A percentile compares a stretch with the other conserved stretches of the same genome.
These are phyloP conservation scores for Eurytoma californica DNA, from an alignment of 2,888 invertebrate species.

Conservation along the genomic window DNA sequence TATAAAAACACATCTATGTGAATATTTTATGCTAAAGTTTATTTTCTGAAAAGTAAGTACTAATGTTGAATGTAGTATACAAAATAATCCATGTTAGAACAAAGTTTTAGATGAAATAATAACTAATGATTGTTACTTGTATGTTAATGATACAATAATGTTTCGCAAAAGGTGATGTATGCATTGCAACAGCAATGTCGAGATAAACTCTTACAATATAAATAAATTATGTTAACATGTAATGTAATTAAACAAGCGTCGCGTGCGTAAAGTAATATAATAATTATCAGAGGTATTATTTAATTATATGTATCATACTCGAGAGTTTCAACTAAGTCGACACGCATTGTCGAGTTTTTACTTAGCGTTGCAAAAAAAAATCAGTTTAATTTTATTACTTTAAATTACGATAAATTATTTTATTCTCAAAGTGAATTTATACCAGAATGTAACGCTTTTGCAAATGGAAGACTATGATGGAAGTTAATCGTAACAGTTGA, in stretches of 20 bases:
- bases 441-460: neutral
- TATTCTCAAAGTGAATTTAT: too few species aligned
- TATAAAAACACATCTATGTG: neutral
- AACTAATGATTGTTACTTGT: slow-evolving; percentile 41
- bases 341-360: slow-evolving; percentile 37
- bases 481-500: slow-evolving; percentile 45
- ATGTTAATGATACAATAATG: slow-evolving; percentile 32
- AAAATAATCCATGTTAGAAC: slow-evolving; percentile 63
- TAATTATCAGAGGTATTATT: slow-evolving; percentile 46
- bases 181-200: slow-evolving; percentile 14
- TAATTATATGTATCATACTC: slow-evolving; percentile 30
- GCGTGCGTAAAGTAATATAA: slow-evolving; percentile 40
- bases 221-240: slow-evolving; percentile 46
- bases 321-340: slow-evolving; percentile 17
- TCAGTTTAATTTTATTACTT: neutral
- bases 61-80: slow-evolving; percentile 60
- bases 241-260: slow-evolving; percentile 38
- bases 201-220: slow-evolving; percentile 21
- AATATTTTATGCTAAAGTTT: slow-evolving; percentile 63
- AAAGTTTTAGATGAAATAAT: slow-evolving; percentile 37
- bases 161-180: slow-evolving; percentile 36
- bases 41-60: slow-evolving; percentile 65
- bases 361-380: slow-evolving; percentile 13
- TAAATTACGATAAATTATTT: too few species aligned
- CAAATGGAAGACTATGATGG: slow-evolving; percentile 50